These are phyloP conservation scores for Scolopax bukidnonensis DNA, from an alignment of 2,797 vertebrate genomes.

Conservation along the genomic window DNA sequence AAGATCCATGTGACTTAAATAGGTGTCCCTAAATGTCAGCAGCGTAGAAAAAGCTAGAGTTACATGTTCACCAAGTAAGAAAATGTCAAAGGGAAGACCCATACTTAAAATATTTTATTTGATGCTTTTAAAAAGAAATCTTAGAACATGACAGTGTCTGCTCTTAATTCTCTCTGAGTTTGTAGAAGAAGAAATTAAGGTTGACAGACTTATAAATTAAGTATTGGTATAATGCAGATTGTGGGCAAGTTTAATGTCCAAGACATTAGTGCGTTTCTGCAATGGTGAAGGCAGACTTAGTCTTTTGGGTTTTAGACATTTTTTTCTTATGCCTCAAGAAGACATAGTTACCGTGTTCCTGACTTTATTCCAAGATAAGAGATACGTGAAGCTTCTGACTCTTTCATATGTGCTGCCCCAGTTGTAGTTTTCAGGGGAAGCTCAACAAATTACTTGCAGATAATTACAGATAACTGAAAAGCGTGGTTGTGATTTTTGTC, in stretches of 20 bases:
- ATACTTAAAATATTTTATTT: not conserved
- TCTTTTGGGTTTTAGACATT: not conserved
- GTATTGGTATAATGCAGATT: not conserved
- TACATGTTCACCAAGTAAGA: not conserved
- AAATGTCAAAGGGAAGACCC: conserved; percentile 19
- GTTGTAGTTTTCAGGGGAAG: not conserved
- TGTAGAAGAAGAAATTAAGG: not conserved
- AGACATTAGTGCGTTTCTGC: not conserved
- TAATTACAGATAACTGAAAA: not conserved
- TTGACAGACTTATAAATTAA: not conserved
- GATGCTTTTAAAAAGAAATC: not conserved
- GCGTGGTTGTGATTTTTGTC: not conserved
- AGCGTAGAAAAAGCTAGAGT: not conserved
- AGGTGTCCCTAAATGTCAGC: conserved; percentile 21
- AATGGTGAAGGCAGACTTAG: not conserved
- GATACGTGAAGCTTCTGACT: not conserved
- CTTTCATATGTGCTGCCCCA: not conserved
- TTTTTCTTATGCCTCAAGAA: not conserved
- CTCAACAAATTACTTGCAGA: not conserved
- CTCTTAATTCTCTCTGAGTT: not conserved
- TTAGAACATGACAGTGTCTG: not conserved
- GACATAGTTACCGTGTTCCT: not conserved
- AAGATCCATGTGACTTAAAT: not conserved
- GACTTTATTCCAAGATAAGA: not conserved
- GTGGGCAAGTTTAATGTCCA: not conserved